phyloP scores from a whole-genome alignment of 2,888 invertebrate genomes.

The Tupiocoris notatus region DNA sequence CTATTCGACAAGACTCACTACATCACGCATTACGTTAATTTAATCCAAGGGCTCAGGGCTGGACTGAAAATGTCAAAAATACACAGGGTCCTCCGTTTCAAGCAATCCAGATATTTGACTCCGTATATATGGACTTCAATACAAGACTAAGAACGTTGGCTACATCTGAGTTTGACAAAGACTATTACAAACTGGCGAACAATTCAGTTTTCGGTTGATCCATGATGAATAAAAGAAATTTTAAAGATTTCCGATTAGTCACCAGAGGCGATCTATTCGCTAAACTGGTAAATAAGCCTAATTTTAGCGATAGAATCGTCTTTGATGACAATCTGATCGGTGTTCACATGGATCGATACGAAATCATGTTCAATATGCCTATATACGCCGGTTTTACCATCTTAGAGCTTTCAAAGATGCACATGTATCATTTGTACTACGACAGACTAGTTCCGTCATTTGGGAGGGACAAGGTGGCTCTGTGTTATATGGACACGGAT shows the following conservation, averaged over 20 bases:
- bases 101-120: slow-evolving; percentile 26
- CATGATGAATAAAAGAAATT: slow-evolving; percentile 1
- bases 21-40: neutral
- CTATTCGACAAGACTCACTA: neutral
- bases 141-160: slow-evolving; percentile 1
- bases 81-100: slow-evolving; percentile 7
- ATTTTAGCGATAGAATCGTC: slow-evolving; percentile 5
- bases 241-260: no score
- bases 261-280: no score
- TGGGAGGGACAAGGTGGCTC: no score
- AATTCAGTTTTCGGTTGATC: neutral
- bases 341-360: neutral
- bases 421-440: neutral
- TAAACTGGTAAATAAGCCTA: no score
- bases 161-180: slow-evolving; percentile 4
- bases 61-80: neutral
- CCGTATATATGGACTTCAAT: slow-evolving; percentile 27
- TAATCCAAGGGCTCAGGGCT: neutral
- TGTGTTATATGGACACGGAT: neutral
- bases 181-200: no score
- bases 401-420: slow-evolving; percentile 9
- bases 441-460: neutral
- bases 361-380: neutral
- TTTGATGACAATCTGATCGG: neutral
- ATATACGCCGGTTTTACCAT: neutral